Evolutionary conservation across 2,797 vertebrate genomes (phyloP).

Genomic region (Denticeps clupeoides): DNA sequence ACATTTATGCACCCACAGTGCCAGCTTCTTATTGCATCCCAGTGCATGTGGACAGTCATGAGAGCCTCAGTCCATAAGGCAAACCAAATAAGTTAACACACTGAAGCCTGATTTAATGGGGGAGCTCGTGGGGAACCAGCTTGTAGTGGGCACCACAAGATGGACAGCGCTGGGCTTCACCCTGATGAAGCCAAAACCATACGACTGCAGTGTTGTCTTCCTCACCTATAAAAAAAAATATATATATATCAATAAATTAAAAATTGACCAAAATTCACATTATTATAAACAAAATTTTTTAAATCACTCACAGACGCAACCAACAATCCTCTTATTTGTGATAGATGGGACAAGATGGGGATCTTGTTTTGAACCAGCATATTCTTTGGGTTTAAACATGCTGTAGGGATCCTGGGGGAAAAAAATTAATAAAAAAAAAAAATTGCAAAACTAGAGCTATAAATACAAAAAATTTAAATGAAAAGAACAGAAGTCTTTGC

Average conservation of each 20-base stretch:
- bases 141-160: conserved; percentile 78
- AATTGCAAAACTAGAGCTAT: neutral
- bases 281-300: conserved; percentile 20
- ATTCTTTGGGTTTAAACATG: conserved; percentile 65
- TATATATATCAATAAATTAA: neutral
- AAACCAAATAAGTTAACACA: no score
- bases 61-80: no score
- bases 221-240: conserved; percentile 65
- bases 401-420: conserved; percentile 70
- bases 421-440: neutral
- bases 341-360: conserved; percentile 81
- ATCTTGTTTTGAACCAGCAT: conserved; percentile 71
- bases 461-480: neutral
- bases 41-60: no score
- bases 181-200: conserved; percentile 86
- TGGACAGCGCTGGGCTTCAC: conserved; percentile 76
- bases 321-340: conserved; percentile 72
- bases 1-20: neutral
- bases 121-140: conserved; percentile 65
- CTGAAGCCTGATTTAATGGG: conserved; percentile 49
- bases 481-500: neutral
- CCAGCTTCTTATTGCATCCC: no score
- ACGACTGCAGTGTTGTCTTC: conserved; percentile 74
- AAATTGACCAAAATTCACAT: no score
- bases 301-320: conserved; percentile 75